Evolutionary conservation across 2,113 vertebrate genomes (phyloP), one percentile per base, ranked within the genome.

Genomic region (Globicephala melas): DNA sequence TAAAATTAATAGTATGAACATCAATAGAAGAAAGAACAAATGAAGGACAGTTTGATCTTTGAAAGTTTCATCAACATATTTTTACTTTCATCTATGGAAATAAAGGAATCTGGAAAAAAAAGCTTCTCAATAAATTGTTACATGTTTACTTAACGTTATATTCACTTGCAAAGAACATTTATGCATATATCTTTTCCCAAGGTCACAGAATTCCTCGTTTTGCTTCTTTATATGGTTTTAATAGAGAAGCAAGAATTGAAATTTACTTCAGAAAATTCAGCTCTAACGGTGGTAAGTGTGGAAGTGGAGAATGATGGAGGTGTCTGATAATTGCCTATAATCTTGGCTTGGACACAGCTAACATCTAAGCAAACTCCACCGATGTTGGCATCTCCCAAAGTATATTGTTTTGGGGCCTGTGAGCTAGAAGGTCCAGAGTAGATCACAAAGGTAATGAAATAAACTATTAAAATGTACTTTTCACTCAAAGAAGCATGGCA

Each of bases 391-490:
- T 73, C 58, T 77, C 18, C 55, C 47, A 28, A 38, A 47, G 58
- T 55, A 74, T 77, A 70, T 14, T 62, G 50, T 38, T 89, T 81
- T 18, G 41, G 62, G 26, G 12, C 25, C 44, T 67, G 23, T n/a
- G 53, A 76, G 55, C 18, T n/a, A 81, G 41, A 70, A 77, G 12
- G 33, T 82, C 41, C 9, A 53, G 13, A 73, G 12, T 13, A 89
- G 11, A 55, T 80, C 12, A 85, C 38, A 94, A 76, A 94, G 4
- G 1, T 65, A 89, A 63, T 77, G 10, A 77, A 82, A 90, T 91
- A 65, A 94, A 91, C 14, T 67, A 3, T 73, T 94, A 60, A 92
- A 94, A 93, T 73, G 7, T 86, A 38, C 12, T 89, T 88, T 95
- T 73, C 11, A 77, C 41, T 94, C 62, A 60, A 71, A 93, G 76